Base-by-base conservation (phyloP, 2,888 invertebrate genomes). In the Mythimna vitellina region DNA sequence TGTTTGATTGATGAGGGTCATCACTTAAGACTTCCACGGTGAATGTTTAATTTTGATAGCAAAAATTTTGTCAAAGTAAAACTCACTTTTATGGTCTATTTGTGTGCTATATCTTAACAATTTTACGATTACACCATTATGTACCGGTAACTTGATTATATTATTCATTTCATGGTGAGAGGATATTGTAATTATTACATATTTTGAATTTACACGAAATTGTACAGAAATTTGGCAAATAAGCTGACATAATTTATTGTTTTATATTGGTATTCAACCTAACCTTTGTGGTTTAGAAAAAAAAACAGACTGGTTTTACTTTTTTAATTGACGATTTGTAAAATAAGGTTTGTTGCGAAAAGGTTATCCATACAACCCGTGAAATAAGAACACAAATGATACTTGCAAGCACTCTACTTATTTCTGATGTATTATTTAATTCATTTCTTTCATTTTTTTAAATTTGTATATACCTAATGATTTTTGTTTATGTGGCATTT, bases 131-230 rank as follows among this genome's bases (percentile, higher is more conserved):
- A 84, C 77, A 78, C 75, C 80, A 77, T 83, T 85, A 61, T 72
- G 69, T 78, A 83, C 67, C 66, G 86, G 80, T 74, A 83, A 85
- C 84, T 88, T 89, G 49, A 86, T 84, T 87, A 89, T 89, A 89
- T 78, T 89, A 89, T 85, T 88, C 92, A 92, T 92, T 89, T 92
- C 92, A 92, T 92, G 87, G 54, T 92, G 89, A 75, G 76, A 76
- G 72, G 53, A 72, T 76, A 60, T 75, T 68, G 51, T 71, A 51
- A 64, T 65, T 74, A 68, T 74, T 82, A 70, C 82, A 70, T 76
- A 69, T 74, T 79, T 76, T 61, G 29, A 65, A 78, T 65, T 73
- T 63, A 60, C 22, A 64, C 38, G 22, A 51, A 65, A 62, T 56
- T 46, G 14, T 63, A 70, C 57, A 58, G 46, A n/a, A 74, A 80